Evolutionary conservation across 1,140 invertebrate genomes (phyloP), one percentile per base, ranked within the genome.

Genomic region (Reticulitermes speratus): DNA sequence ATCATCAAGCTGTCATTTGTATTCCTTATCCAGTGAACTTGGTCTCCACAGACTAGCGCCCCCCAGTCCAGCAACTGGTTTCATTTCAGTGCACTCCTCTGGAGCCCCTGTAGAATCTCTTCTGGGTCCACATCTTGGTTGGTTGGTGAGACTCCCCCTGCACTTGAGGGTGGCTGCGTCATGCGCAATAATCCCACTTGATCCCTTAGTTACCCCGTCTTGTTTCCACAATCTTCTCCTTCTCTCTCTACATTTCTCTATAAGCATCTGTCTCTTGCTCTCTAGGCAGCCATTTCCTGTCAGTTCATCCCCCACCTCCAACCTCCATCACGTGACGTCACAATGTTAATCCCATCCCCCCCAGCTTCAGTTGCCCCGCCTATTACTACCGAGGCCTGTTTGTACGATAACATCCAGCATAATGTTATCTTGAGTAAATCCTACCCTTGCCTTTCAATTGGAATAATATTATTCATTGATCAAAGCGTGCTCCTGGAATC

Each of bases 381-480:
- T 75, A 75, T 75, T 25, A 30, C 59, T 65, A 23, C 21, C 59
- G 65, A 75, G 25, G 25, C n/a, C n/a, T 75, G 65, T 25, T 75
- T 75, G 65, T 30, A 30, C n/a, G 65, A 75, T 75, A 75, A 75
- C 65, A 75, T 75, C 65, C 65, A 75, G 65, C 65, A 30, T 75
- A 75, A n/a, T 75, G 65, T 75, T 75, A 75, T 75, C 65, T 75
- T 75, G n/a, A 75, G 65, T 25, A 75, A 75, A 75, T 75, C 65
- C 65, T 8, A 75, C 65, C 65, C 65, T 75, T 75, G n/a, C 65
- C 65, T 75, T 75, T 75, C 65, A 75, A 75, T 75, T 75, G 65
- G 65, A 75, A 75, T 75, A 75, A 75, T 30, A 75, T 75, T 75
- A 75, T 75, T 75, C n/a, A n/a, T 75, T 75, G 65, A 75, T 75